A percentile compares a stretch with the other conserved stretches of the same genome.
Conservation (phyloP, 1,140 invertebrate species). For the Sinonovacula constricta region DNA sequence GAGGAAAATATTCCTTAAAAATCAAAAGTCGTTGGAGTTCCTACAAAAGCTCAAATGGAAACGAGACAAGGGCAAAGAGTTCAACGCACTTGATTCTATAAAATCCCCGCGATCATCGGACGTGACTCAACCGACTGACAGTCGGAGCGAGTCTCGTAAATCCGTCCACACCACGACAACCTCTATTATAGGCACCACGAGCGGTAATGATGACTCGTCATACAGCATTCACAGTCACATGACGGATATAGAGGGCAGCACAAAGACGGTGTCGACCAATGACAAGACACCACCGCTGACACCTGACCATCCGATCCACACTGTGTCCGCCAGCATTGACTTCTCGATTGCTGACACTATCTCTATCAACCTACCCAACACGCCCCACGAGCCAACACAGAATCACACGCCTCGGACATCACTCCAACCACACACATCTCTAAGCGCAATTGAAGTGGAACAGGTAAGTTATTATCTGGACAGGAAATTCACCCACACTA, state of each 20-base stretch:
- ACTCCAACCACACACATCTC: too few species aligned
- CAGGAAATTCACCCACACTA: too few species aligned
- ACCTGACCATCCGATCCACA: slow-evolving; percentile 43
- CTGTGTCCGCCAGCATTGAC: slow-evolving; percentile 57
- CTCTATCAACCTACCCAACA: slow-evolving; percentile 51
- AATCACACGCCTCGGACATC: too few species aligned
- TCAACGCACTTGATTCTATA: slow-evolving; percentile 49
- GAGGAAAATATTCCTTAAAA: slow-evolving; percentile 67
- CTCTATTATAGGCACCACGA: not conserved
- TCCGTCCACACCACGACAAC: not conserved
- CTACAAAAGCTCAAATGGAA: slow-evolving; percentile 65
- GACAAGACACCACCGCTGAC: not conserved
- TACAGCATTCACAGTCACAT: slow-evolving; percentile 8
- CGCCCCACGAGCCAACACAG: slow-evolving; percentile 46
- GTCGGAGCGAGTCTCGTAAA: not conserved
- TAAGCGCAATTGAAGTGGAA: too few species aligned
- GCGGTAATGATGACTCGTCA: not conserved
- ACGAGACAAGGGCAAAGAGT: slow-evolving; percentile 54
- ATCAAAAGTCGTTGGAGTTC: slow-evolving; percentile 68
- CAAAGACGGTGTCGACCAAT: slow-evolving; percentile 24
- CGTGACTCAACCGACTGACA: not conserved
- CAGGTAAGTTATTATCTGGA: slow-evolving; percentile 28
- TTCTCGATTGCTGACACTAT: slow-evolving; percentile 38
- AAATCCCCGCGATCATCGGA: slow-evolving; percentile 34
- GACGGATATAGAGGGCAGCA: slow-evolving; percentile 5